Conservation (phyloP, 1,140 invertebrate genomes). For the Cheumatopsyche charites region DNA sequence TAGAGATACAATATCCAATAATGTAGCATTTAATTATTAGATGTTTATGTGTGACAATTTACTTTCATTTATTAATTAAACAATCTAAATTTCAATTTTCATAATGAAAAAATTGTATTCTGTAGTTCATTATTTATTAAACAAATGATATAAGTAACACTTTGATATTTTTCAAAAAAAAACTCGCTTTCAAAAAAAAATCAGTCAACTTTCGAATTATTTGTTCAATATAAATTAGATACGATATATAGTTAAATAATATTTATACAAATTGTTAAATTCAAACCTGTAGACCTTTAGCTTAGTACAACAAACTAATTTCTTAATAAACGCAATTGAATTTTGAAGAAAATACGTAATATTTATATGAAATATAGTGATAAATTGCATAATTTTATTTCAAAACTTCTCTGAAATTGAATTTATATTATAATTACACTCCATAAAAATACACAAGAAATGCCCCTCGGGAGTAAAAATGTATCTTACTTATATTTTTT, state of each 20-base stretch:
- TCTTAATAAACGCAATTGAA: conserved; percentile 11
- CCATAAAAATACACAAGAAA: too few species aligned
- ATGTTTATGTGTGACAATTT: conserved; percentile 11
- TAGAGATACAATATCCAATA: conserved; percentile 14
- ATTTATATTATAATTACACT: too few species aligned
- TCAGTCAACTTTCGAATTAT: neutral
- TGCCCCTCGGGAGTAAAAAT: too few species aligned
- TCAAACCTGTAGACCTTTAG: conserved; percentile 20
- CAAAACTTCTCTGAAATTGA: too few species aligned
- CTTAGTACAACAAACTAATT: conserved; percentile 12
- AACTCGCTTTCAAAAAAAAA: neutral
- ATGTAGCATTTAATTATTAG: conserved; percentile 20
- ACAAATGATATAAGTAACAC: neutral
- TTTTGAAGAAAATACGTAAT: conserved; percentile 19
- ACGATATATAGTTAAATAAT: neutral
- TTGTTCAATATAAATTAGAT: conserved; percentile 13
- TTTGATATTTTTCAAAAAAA: neutral
- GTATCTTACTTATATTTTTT: too few species aligned
- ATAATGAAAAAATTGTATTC: neutral
- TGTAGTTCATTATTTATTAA: neutral
- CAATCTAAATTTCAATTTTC: neutral
- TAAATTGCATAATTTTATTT: too few species aligned
- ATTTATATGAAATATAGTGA: neutral
- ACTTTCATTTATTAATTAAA: neutral
- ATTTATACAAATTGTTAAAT: conserved; percentile 16